Evolutionary conservation across 2,113 vertebrate genomes (phyloP).

Genomic region (Sylvilagus bachmani): DNA sequence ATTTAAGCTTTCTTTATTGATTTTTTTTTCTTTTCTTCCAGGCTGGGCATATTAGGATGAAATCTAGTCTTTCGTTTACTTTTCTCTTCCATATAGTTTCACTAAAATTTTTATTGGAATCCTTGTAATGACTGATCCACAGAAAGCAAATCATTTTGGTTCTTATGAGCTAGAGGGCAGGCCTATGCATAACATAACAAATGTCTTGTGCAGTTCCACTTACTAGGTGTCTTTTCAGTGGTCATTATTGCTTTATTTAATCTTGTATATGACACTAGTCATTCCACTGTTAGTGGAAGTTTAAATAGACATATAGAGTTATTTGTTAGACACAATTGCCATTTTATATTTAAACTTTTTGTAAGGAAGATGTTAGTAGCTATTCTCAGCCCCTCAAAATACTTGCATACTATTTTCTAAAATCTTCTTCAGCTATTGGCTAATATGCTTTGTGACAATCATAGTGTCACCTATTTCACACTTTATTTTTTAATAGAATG

Average conservation of each 20-base stretch:
- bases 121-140: slow-evolving; percentile 5
- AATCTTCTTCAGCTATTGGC: not conserved
- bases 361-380: not conserved
- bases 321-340: not conserved
- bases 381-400: not conserved
- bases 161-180: rapidly evolving
- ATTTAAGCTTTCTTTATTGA: slow-evolving; percentile 28
- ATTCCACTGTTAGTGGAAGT: not conserved
- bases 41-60: slow-evolving; percentile 35
- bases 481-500: slow-evolving; percentile 69
- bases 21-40: slow-evolving; percentile 53
- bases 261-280: not conserved
- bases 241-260: not conserved
- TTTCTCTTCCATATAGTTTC: slow-evolving; percentile 72
- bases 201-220: not conserved
- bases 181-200: not conserved
- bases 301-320: not conserved
- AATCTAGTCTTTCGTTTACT: slow-evolving; percentile 73
- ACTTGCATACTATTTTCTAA: not conserved
- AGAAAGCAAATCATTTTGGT: not conserved
- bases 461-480: not conserved
- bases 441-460: not conserved
- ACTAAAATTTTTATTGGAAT: slow-evolving; percentile 45
- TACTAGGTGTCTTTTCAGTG: not conserved
- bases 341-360: slow-evolving; percentile 4